Evolutionary conservation across 2,113 vertebrate genomes (phyloP), one percentile per base, ranked within the genome.

Genomic region (Ageneiosus marmoratus): DNA sequence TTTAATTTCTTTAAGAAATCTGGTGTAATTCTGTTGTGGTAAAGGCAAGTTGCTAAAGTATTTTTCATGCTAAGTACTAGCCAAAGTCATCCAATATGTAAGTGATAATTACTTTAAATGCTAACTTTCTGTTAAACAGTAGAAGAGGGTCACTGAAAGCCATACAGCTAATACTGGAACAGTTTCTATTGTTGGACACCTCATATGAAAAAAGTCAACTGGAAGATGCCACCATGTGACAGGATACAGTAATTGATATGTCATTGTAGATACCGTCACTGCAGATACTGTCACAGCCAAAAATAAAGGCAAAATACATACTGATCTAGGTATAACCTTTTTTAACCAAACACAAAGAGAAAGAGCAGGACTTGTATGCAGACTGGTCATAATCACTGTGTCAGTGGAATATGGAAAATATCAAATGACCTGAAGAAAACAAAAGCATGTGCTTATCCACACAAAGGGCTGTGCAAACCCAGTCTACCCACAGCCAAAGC

Each of bases 181-280:
- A 55, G 53, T 1, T 32, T 63, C 9, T 63, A 16, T 63, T 63
- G 8, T 63, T 63, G 60, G 2, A 63, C 60, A 29, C 60, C 27
- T 4, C 60, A 63, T 2, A 6, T 63, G 27, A 63, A 4, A 20
- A 55, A 5, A 56, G 20, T 9, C 11, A 29, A 32, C 3, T 27
- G 18, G 78, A 53, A 16, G 46, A 24, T 77, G 74, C 11, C 46
- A 53, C 16, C 79, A 80, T 53, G 63, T 55, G 62, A 80, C 79
- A 72, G 48, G 62, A 69, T 51, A 16, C 76, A 62, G 7, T 24
- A 62, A 62, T 2, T 62, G n/a, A 62, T 62, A 62, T 29, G 27
- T 34, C 29, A 75, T 51, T 37, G 16, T 55, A n/a, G n/a, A n/a
- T n/a, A n/a, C n/a, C n/a, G n/a, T n/a, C n/a, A n/a, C n/a, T n/a